These are phyloP conservation scores for Mastigias papua DNA, from an alignment of 30 jellyfish, hydroid and myxozoan genomes.

Conservation along the genomic window DNA sequence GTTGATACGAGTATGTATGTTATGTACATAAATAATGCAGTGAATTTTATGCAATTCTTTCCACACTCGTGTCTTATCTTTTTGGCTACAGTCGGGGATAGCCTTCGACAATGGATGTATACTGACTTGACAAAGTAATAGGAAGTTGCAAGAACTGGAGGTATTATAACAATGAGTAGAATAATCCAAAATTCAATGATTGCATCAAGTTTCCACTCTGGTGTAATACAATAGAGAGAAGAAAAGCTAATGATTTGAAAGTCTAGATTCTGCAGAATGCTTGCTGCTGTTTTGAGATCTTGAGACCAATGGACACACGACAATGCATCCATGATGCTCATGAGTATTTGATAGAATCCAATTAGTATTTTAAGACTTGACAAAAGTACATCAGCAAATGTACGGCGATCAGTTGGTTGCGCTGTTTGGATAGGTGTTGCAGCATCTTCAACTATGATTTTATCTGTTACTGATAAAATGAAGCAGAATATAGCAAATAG, in stretches of 20 bases:
- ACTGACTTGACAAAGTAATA: constrained; percentile 6
- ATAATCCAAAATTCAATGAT: constrained; percentile 35
- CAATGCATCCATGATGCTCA: constrained; percentile 2
- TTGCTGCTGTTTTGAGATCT: background rate
- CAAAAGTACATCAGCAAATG: constrained; percentile 64
- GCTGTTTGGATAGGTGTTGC: background rate
- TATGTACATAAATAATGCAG: constrained; percentile 29
- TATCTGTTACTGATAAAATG: background rate
- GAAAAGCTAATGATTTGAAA: constrained; percentile 30
- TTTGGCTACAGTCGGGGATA: background rate
- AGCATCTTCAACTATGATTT: background rate
- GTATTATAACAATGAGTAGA: background rate
- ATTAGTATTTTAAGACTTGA: constrained; percentile 57
- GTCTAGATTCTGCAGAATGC: constrained; percentile 21
- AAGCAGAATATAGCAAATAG: constrained; percentile 34
- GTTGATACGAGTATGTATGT: constrained; percentile 49
- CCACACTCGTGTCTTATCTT: background rate
- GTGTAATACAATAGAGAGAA: constrained; percentile 50
- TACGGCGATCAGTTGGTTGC: background rate
- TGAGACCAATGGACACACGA: constrained; percentile 48
- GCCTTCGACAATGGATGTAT: background rate
- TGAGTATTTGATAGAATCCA: constrained; percentile 60
- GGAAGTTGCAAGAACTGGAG: constrained; percentile 1
- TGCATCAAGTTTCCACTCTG: constrained; percentile 50
- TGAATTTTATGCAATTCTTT: background rate